Percentiles rank a stretch among this genome's conserved stretches.
Evolutionary conservation across 2,888 invertebrate genomes (phyloP).

Genomic region (Euspilapteryx auroguttella): DNA sequence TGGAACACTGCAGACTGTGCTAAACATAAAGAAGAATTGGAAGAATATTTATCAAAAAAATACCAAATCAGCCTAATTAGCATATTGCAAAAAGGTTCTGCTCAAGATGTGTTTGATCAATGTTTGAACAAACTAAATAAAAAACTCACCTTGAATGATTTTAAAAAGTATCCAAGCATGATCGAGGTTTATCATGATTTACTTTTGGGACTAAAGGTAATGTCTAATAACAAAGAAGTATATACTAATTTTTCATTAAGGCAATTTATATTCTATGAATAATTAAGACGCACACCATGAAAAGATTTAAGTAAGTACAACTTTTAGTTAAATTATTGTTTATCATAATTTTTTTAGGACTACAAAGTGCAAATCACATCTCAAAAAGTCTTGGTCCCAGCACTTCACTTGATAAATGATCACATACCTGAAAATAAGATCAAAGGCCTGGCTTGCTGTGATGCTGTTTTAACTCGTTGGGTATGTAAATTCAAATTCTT

Average conservation of each 20-base stretch:
- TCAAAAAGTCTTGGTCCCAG: conserved; percentile 23
- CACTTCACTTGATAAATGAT: conserved; percentile 35
- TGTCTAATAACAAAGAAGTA: too few species aligned
- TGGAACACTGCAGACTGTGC: conserved; percentile 22
- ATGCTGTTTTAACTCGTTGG: conserved; percentile 22
- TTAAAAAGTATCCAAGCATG: conserved; percentile 33
- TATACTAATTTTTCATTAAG: too few species aligned
- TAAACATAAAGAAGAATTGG: conserved; percentile 18
- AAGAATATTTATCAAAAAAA: conserved; percentile 18
- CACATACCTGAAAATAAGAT: conserved; percentile 23
- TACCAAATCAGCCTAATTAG: conserved; percentile 17
- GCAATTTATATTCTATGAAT: too few species aligned
- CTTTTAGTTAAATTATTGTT: too few species aligned
- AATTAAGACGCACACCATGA: too few species aligned
- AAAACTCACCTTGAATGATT: conserved; percentile 24
- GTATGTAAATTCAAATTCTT: conserved; percentile 19
- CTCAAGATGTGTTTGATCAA: conserved; percentile 30
- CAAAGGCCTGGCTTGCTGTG: conserved; percentile 30
- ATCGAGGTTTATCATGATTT: conserved; percentile 29
- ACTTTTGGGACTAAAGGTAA: conserved; percentile 23
- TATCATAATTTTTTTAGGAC: too few species aligned
- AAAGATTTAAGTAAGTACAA: too few species aligned
- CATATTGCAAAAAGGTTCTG: conserved; percentile 14
- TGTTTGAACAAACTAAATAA: conserved; percentile 25
- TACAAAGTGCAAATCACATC: conserved; percentile 22